Evolutionary conservation across 1,140 invertebrate genomes (phyloP), one percentile per base, ranked within the genome.

Genomic region (Cyphomyrmex costatus): DNA sequence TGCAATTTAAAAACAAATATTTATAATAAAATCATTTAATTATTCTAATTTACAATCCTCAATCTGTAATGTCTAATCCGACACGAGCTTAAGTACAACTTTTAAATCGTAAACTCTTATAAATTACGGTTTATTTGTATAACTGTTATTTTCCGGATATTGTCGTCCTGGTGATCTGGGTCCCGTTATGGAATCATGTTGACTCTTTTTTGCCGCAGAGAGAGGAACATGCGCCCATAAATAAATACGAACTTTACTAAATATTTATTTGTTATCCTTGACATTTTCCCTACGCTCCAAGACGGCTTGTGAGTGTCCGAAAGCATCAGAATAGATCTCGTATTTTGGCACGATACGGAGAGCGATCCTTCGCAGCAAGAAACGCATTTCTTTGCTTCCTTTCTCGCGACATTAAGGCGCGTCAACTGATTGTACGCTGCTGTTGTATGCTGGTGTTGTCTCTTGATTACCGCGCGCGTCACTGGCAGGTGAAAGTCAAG

Each of bases 211-310:
- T 21, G 6, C 7, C 36, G 14, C 16, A 7, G 16, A 19, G 3
- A 7, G 16, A 19, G 3, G 5, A 36, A 21, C n/a, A 36, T 6
- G 5, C 19, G 19, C n/a, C 19, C 33, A 14, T 1, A 24, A 68
- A 68, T 56, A 53, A 46, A 19, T n/a, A 10, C 19, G 33, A 5
- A 0, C 3, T 1, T 21, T 42, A 19, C 33, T 80, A 8, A 80
- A 79, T 79, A 79, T 79, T 79, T 42, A 79, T 68, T 19, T 6
- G 8, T 58, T 63, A 68, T n/a, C 78, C 51, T 58, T 80, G 78
- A 70, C 78, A 80, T 80, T 80, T 16, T 70, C 21, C 30, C 21
- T 3, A 4, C 7, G 63, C 63, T 36, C 27, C n/a, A 33, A 56
- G 46, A 16, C 46, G 14, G 14, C 46, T 14, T 14, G 46, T 49